Conservation (phyloP, 1,140 invertebrate genomes). For the Cheumatopsyche charites region DNA sequence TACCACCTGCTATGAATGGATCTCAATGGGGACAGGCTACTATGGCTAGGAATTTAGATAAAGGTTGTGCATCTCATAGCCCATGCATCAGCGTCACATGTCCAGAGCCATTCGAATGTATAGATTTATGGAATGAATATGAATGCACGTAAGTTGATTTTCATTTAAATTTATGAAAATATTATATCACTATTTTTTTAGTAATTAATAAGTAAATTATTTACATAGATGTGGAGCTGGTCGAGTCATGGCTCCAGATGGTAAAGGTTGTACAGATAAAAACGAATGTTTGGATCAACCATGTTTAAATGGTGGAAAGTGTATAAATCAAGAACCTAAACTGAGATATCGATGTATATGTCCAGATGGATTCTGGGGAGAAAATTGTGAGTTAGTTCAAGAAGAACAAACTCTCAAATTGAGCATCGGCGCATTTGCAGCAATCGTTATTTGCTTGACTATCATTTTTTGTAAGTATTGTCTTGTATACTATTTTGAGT, state of each 20-base stretch:
- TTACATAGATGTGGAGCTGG: slow-evolving; percentile 64
- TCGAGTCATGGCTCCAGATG: slow-evolving; percentile 64
- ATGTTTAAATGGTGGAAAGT: slow-evolving; percentile 66
- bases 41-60: slow-evolving; percentile 58
- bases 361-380: slow-evolving; percentile 68
- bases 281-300: slow-evolving; percentile 68
- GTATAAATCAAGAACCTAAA: slow-evolving; percentile 64
- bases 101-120: slow-evolving; percentile 67
- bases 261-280: slow-evolving; percentile 66
- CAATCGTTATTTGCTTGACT: slow-evolving; percentile 68
- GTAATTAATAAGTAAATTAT: slow-evolving; percentile 2
- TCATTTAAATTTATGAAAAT: neutral
- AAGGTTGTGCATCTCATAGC: slow-evolving; percentile 67
- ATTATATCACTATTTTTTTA: slow-evolving; percentile 18
- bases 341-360: slow-evolving; percentile 64
- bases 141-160: slow-evolving; percentile 70
- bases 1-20: slow-evolving; percentile 67
- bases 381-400: slow-evolving; percentile 67
- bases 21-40: slow-evolving; percentile 70
- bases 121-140: slow-evolving; percentile 71
- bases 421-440: slow-evolving; percentile 67
- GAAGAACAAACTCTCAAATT: slow-evolving; percentile 67
- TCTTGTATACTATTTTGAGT: slow-evolving; percentile 30
- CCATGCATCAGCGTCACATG: slow-evolving; percentile 68
- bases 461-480: slow-evolving; percentile 69